Evolutionary conservation across 2,113 vertebrate genomes (phyloP).

Genomic region (Leucopternis melanops): DNA sequence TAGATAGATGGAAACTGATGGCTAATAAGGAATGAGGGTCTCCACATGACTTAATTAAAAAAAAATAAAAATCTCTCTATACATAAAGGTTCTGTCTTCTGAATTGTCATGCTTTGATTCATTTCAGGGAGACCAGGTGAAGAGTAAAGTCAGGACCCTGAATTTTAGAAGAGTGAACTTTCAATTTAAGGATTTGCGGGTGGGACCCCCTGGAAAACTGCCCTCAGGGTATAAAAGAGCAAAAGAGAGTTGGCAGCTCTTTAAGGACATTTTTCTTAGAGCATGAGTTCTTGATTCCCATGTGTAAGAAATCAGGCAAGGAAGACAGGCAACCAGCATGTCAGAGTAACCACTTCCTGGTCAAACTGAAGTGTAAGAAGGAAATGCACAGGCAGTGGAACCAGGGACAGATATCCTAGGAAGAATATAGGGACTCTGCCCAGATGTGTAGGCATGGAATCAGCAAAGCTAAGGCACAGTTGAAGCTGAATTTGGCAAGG

Average conservation of each 20-base stretch:
- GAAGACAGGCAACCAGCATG: not conserved
- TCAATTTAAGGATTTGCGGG: not conserved
- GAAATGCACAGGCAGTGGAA: not conserved
- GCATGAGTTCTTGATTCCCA: not conserved
- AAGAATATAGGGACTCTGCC: not conserved
- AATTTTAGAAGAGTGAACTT: not conserved
- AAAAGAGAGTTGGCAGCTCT: not conserved
- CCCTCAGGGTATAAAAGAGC: not conserved
- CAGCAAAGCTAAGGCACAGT: too few species aligned
- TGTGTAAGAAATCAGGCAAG: not conserved
- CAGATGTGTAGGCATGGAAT: not conserved
- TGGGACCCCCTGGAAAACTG: not conserved
- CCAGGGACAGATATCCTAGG: not conserved
- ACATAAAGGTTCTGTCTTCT: not conserved
- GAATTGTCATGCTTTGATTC: not conserved
- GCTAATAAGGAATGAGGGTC: not conserved
- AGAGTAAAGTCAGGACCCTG: not conserved
- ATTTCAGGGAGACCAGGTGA: not conserved
- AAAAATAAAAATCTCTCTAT: not conserved
- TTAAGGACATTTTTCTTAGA: not conserved
- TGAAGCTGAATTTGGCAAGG: too few species aligned
- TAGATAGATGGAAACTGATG: not conserved
- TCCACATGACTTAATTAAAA: not conserved
- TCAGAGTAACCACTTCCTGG: not conserved
- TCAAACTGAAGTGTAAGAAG: not conserved